Percentiles rank a stretch among this genome's conserved stretches.
phyloP scores from a whole-genome alignment of 2,888 invertebrate species.

The Agonum fuliginosum region DNA sequence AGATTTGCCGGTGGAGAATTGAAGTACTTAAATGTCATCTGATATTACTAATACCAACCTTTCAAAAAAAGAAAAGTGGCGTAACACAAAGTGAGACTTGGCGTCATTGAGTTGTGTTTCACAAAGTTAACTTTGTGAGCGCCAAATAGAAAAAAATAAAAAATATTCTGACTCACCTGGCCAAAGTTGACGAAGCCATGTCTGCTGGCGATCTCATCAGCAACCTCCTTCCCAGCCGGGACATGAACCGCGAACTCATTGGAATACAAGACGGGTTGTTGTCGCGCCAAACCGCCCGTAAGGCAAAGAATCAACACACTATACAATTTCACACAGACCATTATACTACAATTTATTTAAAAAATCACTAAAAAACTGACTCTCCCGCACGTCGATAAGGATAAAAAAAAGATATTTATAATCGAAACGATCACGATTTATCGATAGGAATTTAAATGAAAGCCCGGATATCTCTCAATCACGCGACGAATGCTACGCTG shows the following conservation, averaged over 20 bases:
- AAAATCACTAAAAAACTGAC: slow-evolving; percentile 29
- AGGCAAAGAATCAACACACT: slow-evolving; percentile 62
- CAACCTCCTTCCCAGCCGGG: slow-evolving; percentile 82
- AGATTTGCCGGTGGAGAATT: too few species aligned
- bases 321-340: slow-evolving; percentile 63
- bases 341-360: slow-evolving; percentile 53
- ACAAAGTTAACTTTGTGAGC: too few species aligned
- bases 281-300: slow-evolving; percentile 55
- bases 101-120: too few species aligned
- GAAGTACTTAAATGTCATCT: too few species aligned
- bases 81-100: too few species aligned
- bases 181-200: slow-evolving; percentile 92
- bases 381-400: not conserved
- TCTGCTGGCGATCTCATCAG: slow-evolving; percentile 85
- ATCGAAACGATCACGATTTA: slow-evolving; percentile 20
- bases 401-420: not conserved
- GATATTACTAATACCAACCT: too few species aligned
- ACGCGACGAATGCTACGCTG: slow-evolving; percentile 48
- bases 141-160: too few species aligned
- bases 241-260: slow-evolving; percentile 92
- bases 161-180: slow-evolving; percentile 81
- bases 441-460: slow-evolving; percentile 35
- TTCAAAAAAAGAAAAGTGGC: too few species aligned
- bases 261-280: slow-evolving; percentile 76
- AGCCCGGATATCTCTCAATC: slow-evolving; percentile 41